These are phyloP conservation scores for Bombus sibiricus DNA, from an alignment of 1,140 invertebrate genomes.

Conservation along the genomic window DNA sequence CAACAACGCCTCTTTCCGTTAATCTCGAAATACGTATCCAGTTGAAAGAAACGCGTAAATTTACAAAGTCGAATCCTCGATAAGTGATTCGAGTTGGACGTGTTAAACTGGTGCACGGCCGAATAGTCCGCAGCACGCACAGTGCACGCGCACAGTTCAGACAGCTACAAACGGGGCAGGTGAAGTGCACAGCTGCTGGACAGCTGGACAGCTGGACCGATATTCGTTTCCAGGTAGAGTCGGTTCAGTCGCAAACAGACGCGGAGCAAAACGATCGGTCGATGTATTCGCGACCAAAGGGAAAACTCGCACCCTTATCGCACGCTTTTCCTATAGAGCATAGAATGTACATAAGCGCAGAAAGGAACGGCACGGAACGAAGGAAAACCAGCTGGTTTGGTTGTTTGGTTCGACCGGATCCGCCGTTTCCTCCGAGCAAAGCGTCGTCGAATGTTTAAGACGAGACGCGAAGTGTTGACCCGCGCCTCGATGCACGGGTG, in stretches of 20 bases:
- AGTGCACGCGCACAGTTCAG: constrained; percentile 2
- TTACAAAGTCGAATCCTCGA: neutral
- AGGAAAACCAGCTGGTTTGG: constrained; percentile 62
- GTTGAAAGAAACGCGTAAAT: neutral
- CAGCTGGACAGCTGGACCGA: constrained; percentile 75
- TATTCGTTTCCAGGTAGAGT: constrained; percentile 56
- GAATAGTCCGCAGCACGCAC: neutral
- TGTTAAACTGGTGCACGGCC: neutral
- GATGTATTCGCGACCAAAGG: neutral
- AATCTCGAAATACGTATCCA: neutral
- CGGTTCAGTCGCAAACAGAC: neutral
- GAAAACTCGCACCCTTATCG: neutral
- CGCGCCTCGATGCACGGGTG: neutral
- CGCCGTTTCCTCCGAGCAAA: constrained; percentile 62
- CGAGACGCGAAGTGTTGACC: neutral
- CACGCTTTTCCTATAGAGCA: too few species aligned
- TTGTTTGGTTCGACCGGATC: constrained; percentile 72
- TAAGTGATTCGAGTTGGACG: neutral
- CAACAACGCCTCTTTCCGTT: neutral
- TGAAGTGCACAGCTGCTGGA: constrained; percentile 50
- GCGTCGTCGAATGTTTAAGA: neutral
- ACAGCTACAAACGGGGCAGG: constrained; percentile 27
- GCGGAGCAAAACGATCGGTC: constrained; percentile 36
- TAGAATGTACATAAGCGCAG: neutral
- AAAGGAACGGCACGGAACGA: neutral